Evolutionary conservation across 2,113 vertebrate genomes (phyloP).

Genomic region (Raphicerus campestris): DNA sequence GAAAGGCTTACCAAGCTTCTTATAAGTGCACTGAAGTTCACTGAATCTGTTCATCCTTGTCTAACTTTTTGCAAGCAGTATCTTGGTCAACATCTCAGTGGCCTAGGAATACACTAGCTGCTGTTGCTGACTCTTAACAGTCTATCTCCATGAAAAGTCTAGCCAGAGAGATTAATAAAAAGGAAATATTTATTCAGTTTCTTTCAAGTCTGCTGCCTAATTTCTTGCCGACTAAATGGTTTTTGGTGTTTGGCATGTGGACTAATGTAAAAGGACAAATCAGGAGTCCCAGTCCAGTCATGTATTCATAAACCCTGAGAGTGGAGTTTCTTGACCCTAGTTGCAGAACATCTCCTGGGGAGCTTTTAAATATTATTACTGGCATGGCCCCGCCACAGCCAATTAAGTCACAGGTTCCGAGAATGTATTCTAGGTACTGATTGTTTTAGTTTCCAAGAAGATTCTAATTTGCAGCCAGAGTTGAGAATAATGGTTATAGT

Average conservation of each 20-base stretch:
- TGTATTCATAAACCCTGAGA: slow-evolving; percentile 30
- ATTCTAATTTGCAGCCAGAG: neutral
- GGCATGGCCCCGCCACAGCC: neutral
- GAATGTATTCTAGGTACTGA: neutral
- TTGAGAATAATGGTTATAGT: neutral
- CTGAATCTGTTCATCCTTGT: neutral
- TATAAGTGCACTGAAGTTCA: neutral
- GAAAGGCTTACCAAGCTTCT: neutral
- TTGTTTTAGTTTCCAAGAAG: neutral
- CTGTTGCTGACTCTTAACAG: neutral
- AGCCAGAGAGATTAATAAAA: slow-evolving; percentile 64
- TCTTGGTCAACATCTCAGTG: neutral
- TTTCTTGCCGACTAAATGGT: slow-evolving; percentile 35
- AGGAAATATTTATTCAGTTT: slow-evolving; percentile 66
- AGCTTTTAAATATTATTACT: slow-evolving; percentile 13
- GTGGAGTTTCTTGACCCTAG: neutral
- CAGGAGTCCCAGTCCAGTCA: neutral
- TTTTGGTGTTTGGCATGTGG: slow-evolving; percentile 41
- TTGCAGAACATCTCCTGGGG: neutral
- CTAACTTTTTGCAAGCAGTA: neutral
- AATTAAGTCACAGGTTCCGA: neutral
- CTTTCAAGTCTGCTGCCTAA: slow-evolving; percentile 70
- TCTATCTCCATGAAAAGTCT: slow-evolving; percentile 1
- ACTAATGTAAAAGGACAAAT: slow-evolving; percentile 49
- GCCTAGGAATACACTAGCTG: neutral